Evolutionary conservation across 2,797 vertebrate genomes (phyloP), one percentile per base, ranked within the genome.

Genomic region (Uromys caudimaculatus): DNA sequence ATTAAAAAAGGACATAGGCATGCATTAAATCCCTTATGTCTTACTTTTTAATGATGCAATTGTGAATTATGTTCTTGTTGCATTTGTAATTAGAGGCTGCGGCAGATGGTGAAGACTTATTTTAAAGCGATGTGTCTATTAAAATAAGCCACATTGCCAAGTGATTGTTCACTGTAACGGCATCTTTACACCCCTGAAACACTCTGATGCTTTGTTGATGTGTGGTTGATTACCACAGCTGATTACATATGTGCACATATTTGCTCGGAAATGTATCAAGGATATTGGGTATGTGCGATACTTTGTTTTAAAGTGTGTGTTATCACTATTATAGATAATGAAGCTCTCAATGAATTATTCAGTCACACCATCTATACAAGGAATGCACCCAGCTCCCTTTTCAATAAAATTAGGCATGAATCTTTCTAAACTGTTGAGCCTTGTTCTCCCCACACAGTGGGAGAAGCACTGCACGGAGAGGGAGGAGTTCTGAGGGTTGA

Each of bases 41-140:
- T 98, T 98, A 96, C 97, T 98, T 98, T 98, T 98, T 98, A 98
- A 98, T 98, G 98, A 98, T 98, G 98, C 98, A 98, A 92, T 98
- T 98, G 98, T 98, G 98, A 98, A 98, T 98, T 98, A 98, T 98
- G 98, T 98, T 98, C 97, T 97, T 98, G 98, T 98, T 98, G 98
- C 97, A 97, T 98, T 98, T 98, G 97, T 98, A 98, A 98, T 98
- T 98, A 98, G 98, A 98, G 97, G 97, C 97, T 52, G 35, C 58
- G 98, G 98, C 98, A 99, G 98, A 99, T 98, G 98, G 98, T 94
- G 97, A 98, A 98, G 97, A 78, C 98, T 98, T 98, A 93, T 98
- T 98, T 97, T 98, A 97, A 98, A 98, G 97, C 97, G 98, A 97
- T 97, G 96, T 97, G 98, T 98, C 97, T 98, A 98, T 98, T 98